Evolutionary conservation across 53 echinoderm and acorn worm species (phyloP), one percentile per base, ranked within the genome.

Genomic region (Echinarachnius parma): DNA sequence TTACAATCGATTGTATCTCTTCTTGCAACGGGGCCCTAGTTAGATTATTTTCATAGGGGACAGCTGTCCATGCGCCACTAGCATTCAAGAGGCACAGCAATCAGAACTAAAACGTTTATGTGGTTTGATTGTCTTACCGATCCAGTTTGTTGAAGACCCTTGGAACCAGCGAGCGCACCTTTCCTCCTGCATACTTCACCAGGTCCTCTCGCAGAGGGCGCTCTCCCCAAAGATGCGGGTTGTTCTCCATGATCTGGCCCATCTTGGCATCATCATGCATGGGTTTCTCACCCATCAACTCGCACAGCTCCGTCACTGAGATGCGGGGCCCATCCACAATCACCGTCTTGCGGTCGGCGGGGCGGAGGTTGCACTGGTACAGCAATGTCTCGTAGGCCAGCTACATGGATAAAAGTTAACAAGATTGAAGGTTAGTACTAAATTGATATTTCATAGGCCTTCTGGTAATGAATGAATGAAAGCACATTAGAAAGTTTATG

Each of bases 141-240:
- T 69, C 70, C 9, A 69, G 70, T 53, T 69, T 69, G 34, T 69
- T 53, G 53, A 69, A 69, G 70, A 69, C 70, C 23, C 70, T 21
- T 10, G 70, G 70, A 5, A 69, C 70, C 0, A 69, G 53, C 13
- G 70, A 19, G 14, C 26, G 22, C 32, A 69, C 53, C 2, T 31
- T 22, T 0, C 52, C 53, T 24, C 53, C 70, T 21, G 70, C 70
- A 26, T 69, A 53, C 70, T 69, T 19, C 1, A 53, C 33, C 16
- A 69, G 26, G 3, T 69, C 53, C 23, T 69, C 54, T 32, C 53
- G 34, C 25, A 69, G 54, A 21, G 70, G 70, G 10, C 70, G 52
- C 2, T 53, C 53, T 4, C 32, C 21, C 70, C 70, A 69, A 31
- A 69, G 31, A 23, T 69, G 70, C 0, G 70, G 70, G 26, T 69